Evolutionary conservation across 1,140 invertebrate genomes (phyloP), one percentile per base, ranked within the genome.

Genomic region (Meloidogyne chitwoodi): DNA sequence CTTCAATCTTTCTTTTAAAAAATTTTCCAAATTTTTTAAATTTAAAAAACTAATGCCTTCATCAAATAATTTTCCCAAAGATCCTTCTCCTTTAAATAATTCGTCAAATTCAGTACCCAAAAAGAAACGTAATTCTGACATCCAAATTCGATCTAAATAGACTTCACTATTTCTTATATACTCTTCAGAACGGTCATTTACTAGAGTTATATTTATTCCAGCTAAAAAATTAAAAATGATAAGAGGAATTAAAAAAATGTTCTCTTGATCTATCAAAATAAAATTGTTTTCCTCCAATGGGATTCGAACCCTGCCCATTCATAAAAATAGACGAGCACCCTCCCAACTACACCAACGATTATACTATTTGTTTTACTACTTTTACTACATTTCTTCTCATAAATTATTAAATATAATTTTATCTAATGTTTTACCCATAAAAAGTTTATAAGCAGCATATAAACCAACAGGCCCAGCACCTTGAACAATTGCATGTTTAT

Each of bases 111-210:
- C 5, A n/a, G 74, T 70, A 26, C 74, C 74, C 16, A 75, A 29
- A 61, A 75, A 75, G n/a, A 71, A 61, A 34, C 74, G 64, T 5
- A 68, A 48, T 48, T 75, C 66, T 1, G 22, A 24, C 66, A 67
- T 11, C 63, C 63, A 75, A n/a, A 48, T 66, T 12, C 29, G n/a
- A 26, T 75, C 74, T 27, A 75, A 56, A 61, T 27, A 38, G 19
- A 67, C 61, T 29, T 70, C 65, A 29, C 41, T 34, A 34, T 70
- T 68, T 48, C 74, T 27, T 31, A n/a, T 12, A 22, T 75, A 75
- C 14, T 27, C 48, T 62, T 72, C 74, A 22, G 64, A 24, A 16
- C 74, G 64, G 22, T 75, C 66, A 71, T 75, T 75, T 22, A 75
- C 41, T 24, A 75, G n/a, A 24, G 65, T 68, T 1, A 71, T 66